Evolutionary conservation across 2,797 vertebrate genomes (phyloP).

Genomic region (Orestias chungarensis): DNA sequence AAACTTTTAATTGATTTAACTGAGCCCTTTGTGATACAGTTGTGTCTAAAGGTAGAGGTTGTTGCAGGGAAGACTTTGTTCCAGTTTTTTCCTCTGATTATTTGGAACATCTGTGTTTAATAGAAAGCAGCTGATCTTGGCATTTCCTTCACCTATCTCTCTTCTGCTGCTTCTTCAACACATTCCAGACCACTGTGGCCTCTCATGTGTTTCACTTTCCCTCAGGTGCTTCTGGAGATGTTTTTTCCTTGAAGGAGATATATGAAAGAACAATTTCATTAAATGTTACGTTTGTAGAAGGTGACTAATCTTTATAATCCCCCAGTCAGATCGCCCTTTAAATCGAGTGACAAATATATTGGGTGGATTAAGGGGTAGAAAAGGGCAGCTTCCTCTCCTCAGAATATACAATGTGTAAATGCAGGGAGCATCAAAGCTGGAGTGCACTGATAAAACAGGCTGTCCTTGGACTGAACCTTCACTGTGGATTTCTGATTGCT

Average conservation of each 20-base stretch:
- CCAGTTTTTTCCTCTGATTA: neutral
- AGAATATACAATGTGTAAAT: conserved; percentile 58
- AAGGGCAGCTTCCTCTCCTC: conserved; percentile 61
- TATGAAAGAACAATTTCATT: conserved; percentile 74
- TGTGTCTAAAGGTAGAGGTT: neutral
- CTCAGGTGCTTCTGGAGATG: conserved; percentile 40
- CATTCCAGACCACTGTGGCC: neutral
- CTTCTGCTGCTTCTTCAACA: neutral
- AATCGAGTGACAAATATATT: conserved; percentile 73
- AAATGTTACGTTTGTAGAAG: conserved; percentile 79
- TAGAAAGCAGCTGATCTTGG: neutral
- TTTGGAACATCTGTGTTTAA: neutral
- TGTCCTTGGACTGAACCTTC: conserved; percentile 20
- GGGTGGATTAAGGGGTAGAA: conserved; percentile 71
- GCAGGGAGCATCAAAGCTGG: conserved; percentile 40
- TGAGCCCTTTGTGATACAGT: too few relatives aligned
- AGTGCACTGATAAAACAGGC: conserved; percentile 23
- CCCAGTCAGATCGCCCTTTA: conserved; percentile 69
- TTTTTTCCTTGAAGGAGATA: conserved; percentile 45
- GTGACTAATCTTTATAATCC: conserved; percentile 82
- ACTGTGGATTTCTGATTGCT: conserved; percentile 7
- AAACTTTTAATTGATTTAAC: too few relatives aligned
- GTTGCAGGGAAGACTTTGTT: neutral
- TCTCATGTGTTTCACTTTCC: conserved; percentile 11
- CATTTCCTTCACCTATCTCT: neutral